Evolutionary conservation across 2,113 vertebrate genomes (phyloP), one percentile per base, ranked within the genome.

Genomic region (Podiceps cristatus): DNA sequence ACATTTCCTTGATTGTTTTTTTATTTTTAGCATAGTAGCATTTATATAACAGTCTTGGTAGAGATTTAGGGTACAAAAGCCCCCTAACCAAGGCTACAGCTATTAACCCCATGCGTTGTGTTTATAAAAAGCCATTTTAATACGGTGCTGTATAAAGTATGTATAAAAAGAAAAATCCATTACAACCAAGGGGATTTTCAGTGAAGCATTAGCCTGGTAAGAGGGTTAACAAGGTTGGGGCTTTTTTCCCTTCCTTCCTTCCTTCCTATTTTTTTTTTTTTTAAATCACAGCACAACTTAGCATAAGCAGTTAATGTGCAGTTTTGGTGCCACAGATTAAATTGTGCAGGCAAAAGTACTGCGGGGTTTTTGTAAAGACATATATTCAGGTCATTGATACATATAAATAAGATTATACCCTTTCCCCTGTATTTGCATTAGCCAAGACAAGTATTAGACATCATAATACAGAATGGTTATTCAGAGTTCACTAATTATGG

Each of bases 221-320:
- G 98, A 98, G 97, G 97, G 97, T 98, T 98, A 98, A 96, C 96
- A 98, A 97, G 95, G 93, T 98, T 98, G 95, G 90, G 96, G 74
- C 77, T 96, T 92, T 95, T 72, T 79, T 86, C 49, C 62, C 73
- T 11, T 95, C 90, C 90, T 88, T 27, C 52, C 52, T 53, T 53
- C 8, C 13, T 95, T 97, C 9, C 17, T 18, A 6, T 45, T 45
- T 16, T 16, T 55, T 19, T 96, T 88, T 96, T 95, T 86, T 95
- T 95, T n/a, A 68, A 88, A 90, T 80, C 76, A 78, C 90, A 86
- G 91, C 89, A 96, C 71, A 93, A 96, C 50, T 86, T 88, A 79
- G 87, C 86, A 42, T 95, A 93, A 96, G 91, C 67, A 93, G 86
- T 96, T 96, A 97, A 83, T 96, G 81, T 96, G 90, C 89, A 86